A percentile compares a stretch with the other conserved stretches of the same genome.
Conservation (phyloP, 2,113 vertebrate genomes). For the Craseonycteris thonglongyai region DNA sequence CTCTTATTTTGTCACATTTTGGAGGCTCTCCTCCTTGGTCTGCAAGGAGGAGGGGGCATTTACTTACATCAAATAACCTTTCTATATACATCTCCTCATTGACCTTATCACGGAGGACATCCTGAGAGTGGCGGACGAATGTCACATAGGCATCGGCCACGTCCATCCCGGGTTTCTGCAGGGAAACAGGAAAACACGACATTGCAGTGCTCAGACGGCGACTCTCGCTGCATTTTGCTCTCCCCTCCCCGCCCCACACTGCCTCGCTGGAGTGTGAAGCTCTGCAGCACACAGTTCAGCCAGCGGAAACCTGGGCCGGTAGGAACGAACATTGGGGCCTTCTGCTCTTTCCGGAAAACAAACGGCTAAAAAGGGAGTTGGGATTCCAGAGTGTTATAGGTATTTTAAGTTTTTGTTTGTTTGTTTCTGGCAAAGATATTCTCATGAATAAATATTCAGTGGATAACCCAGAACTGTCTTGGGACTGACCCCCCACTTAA, state of each 20-base stretch:
- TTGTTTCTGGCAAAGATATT: background rate
- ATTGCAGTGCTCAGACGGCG: slow-evolving; percentile 21
- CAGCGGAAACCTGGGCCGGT: background rate
- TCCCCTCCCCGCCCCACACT: background rate
- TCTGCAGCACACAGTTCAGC: background rate
- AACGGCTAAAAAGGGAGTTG: background rate
- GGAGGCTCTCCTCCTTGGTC: slow-evolving; percentile 91
- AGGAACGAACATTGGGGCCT: background rate
- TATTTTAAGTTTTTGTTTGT: background rate
- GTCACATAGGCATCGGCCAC: slow-evolving; percentile 98
- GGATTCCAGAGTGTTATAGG: background rate
- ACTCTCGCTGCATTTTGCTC: background rate
- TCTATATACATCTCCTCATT: slow-evolving; percentile 99
- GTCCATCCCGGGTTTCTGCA: slow-evolving; percentile 98
- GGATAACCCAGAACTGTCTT: background rate
- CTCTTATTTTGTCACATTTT: slow-evolving; percentile 99
- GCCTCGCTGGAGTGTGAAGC: background rate
- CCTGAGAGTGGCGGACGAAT: slow-evolving; percentile 98
- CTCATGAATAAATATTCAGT: slow-evolving; percentile 26
- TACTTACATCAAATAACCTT: slow-evolving; percentile 99
- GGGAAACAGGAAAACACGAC: slow-evolving; percentile 73
- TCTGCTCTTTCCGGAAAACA: slow-evolving; percentile 23
- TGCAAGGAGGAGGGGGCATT: slow-evolving; percentile 96
- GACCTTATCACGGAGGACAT: slow-evolving; percentile 99
- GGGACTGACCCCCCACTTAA: slow-evolving; percentile 11